phyloP scores from a whole-genome alignment of 2,888 invertebrate genomes.

The Spilarctia lutea region DNA sequence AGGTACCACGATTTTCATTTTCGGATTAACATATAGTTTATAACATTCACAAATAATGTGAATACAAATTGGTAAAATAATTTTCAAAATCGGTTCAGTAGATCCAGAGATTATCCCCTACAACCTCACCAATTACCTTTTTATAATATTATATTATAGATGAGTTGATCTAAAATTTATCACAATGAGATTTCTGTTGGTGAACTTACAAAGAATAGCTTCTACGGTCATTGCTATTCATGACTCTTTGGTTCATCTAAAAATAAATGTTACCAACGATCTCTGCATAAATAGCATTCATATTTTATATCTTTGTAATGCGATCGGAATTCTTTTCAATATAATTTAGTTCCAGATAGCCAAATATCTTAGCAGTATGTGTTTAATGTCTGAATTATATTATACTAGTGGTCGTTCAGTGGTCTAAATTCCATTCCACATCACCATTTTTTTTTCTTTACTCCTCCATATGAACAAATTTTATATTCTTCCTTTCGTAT shows the following conservation, averaged over 20 bases:
- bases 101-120: too few relatives aligned
- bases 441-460: too few relatives aligned
- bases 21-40: too few relatives aligned
- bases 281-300: not conserved
- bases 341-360: constrained; percentile 2
- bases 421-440: too few relatives aligned
- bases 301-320: constrained; percentile 8
- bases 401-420: too few relatives aligned
- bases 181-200: not conserved
- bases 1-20: too few relatives aligned
- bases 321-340: not conserved
- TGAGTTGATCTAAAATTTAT: not conserved
- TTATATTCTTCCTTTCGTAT: too few relatives aligned
- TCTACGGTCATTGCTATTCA: not conserved
- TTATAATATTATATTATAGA: not conserved
- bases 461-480: too few relatives aligned
- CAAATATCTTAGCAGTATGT: not conserved
- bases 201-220: not conserved
- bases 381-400: not conserved
- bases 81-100: too few relatives aligned
- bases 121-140: too few relatives aligned
- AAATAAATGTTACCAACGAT: not conserved
- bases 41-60: too few relatives aligned
- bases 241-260: constrained; percentile 6
- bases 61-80: too few relatives aligned